Conservation (phyloP, 23 tunicate genomes). For the Trididemnum clinides region DNA sequence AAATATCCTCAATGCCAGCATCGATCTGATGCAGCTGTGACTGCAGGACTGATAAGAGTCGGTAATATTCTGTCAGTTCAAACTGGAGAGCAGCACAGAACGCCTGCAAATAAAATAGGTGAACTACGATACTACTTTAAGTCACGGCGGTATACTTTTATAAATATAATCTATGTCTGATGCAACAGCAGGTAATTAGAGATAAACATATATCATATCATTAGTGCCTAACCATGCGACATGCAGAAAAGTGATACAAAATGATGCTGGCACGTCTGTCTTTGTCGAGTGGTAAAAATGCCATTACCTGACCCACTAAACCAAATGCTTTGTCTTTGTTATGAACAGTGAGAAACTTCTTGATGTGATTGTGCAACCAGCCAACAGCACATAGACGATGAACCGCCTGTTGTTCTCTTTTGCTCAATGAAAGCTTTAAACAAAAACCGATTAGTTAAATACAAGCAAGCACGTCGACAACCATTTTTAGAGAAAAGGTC, state of each 20-base stretch:
- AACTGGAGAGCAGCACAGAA: constrained; percentile 90
- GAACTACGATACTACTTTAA: too few species aligned
- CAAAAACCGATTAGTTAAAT: too few species aligned
- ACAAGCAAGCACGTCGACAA: too few species aligned
- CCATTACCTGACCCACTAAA: constrained; percentile 89
- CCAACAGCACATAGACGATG: constrained; percentile 77
- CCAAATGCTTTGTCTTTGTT: constrained; percentile 78
- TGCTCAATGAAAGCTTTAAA: constrained; percentile 57
- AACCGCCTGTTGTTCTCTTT: constrained; percentile 47
- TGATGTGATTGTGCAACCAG: constrained; percentile 84
- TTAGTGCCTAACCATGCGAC: too few species aligned
- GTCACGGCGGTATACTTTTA: too few species aligned
- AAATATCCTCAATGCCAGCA: constrained; percentile 35
- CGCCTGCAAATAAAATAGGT: constrained; percentile 53
- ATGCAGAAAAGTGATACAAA: too few species aligned
- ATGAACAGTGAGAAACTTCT: constrained; percentile 53
- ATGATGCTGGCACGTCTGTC: too few species aligned
- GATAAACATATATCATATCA: too few species aligned
- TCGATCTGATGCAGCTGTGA: constrained; percentile 72
- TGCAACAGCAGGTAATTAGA: too few species aligned
- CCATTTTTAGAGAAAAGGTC: too few species aligned
- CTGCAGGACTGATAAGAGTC: constrained; percentile 60
- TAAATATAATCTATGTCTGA: too few species aligned
- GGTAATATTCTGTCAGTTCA: constrained; percentile 75
- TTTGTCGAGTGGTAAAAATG: too few species aligned